These are phyloP conservation scores for Magallana ariakensis DNA, from an alignment of 1,140 invertebrate species.

Conservation along the genomic window DNA sequence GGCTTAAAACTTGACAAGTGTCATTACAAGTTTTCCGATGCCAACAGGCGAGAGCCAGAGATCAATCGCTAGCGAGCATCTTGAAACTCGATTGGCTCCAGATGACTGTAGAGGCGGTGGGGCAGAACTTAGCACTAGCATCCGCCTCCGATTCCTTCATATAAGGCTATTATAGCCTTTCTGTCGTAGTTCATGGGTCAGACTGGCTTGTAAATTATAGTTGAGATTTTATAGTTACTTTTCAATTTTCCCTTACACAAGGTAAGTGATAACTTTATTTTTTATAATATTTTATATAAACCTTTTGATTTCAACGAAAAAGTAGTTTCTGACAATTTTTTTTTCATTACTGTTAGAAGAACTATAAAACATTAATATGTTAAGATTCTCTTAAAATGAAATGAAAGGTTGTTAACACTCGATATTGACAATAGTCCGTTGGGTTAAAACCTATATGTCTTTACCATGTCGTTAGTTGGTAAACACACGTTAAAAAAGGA, in stretches of 20 bases:
- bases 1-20: neutral
- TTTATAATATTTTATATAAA: too few species aligned
- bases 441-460: too few species aligned
- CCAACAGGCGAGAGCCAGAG: neutral
- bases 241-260: neutral
- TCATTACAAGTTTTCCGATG: neutral
- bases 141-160: neutral
- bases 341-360: too few species aligned
- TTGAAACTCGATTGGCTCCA: neutral
- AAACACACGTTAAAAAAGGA: too few species aligned
- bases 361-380: too few species aligned
- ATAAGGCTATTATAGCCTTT: neutral
- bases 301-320: too few species aligned
- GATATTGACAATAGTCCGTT: too few species aligned
- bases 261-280: neutral
- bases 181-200: neutral
- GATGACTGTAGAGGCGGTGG: neutral
- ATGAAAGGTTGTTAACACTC: too few species aligned
- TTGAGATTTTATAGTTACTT: neutral
- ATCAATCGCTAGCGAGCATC: neutral
- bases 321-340: too few species aligned
- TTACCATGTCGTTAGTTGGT: too few species aligned
- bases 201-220: constrained; percentile 1
- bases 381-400: too few species aligned
- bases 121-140: neutral